These are phyloP conservation scores for Prionace glauca DNA, from an alignment of 2,797 vertebrate genomes.

Conservation along the genomic window DNA sequence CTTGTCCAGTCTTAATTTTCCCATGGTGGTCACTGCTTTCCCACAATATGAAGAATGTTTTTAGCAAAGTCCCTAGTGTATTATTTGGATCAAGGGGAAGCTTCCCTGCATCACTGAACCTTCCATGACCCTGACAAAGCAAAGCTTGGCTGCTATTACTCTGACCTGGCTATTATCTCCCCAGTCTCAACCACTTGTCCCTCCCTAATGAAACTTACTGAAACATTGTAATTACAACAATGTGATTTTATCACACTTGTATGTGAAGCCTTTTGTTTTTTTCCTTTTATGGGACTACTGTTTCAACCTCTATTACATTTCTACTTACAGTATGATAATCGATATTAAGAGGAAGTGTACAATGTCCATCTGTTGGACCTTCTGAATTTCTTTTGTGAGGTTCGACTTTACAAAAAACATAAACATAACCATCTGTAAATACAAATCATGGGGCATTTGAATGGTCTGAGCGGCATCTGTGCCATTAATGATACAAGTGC, in stretches of 20 bases:
- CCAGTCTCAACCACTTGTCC: conserved; percentile 42
- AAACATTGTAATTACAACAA: background rate
- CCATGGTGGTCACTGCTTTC: conserved; percentile 76
- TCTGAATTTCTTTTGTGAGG: conserved; percentile 11
- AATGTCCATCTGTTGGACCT: conserved; percentile 1
- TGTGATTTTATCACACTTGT: background rate
- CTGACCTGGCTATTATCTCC: conserved; percentile 53
- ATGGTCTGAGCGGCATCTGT: background rate
- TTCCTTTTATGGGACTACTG: background rate
- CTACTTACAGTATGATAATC: conserved; percentile 14
- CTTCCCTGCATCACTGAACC: conserved; percentile 63
- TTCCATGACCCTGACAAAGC: conserved; percentile 67
- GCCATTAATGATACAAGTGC: background rate
- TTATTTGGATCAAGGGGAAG: conserved; percentile 64
- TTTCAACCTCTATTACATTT: background rate
- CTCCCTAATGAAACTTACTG: conserved; percentile 40
- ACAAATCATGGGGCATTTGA: background rate
- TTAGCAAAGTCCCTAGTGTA: conserved; percentile 66
- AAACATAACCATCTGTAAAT: background rate
- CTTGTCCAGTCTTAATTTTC: conserved; percentile 74
- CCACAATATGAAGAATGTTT: conserved; percentile 76
- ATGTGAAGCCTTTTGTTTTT: background rate
- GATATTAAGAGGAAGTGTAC: conserved; percentile 4
- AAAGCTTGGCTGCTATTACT: conserved; percentile 56
- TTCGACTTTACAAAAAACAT: background rate